phyloP scores from a whole-genome alignment of 2,797 vertebrate genomes.

The Nasua narica region DNA sequence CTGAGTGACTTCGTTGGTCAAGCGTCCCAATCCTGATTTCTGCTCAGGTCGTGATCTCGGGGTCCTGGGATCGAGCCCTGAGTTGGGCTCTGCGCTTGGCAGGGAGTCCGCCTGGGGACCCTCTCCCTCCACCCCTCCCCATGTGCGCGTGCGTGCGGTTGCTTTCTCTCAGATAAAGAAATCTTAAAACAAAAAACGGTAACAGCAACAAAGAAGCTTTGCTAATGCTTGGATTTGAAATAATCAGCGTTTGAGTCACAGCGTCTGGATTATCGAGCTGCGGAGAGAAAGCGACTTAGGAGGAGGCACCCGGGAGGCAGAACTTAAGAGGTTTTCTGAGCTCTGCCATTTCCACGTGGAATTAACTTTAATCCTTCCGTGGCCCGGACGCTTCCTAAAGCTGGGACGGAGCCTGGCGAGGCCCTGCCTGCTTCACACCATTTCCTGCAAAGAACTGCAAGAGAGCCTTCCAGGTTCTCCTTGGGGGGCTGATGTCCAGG shows the following conservation, averaged over 20 bases:
- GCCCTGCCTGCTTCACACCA: background rate
- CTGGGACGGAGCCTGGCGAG: background rate
- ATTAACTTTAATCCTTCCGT: background rate
- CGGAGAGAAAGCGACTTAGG: background rate
- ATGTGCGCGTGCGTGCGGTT: background rate
- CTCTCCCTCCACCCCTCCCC: background rate
- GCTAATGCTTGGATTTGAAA: background rate
- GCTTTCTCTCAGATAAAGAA: background rate
- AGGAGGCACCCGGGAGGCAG: background rate
- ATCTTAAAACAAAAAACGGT: background rate
- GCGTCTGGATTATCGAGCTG: background rate
- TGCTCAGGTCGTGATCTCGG: background rate
- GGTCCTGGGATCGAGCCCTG: background rate
- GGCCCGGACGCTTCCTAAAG: background rate
- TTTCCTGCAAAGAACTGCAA: background rate
- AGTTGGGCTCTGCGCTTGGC: background rate
- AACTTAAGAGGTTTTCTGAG: background rate
- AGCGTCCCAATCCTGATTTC: background rate
- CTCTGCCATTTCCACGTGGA: background rate
- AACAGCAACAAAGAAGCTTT: background rate
- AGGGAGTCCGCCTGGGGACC: background rate
- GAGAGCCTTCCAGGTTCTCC: background rate
- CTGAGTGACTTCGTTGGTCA: background rate
- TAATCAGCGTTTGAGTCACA: background rate
- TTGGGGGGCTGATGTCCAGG: background rate